Evolutionary conservation across 2,797 vertebrate genomes (phyloP).

Genomic region (Sebastolobus alascanus): DNA sequence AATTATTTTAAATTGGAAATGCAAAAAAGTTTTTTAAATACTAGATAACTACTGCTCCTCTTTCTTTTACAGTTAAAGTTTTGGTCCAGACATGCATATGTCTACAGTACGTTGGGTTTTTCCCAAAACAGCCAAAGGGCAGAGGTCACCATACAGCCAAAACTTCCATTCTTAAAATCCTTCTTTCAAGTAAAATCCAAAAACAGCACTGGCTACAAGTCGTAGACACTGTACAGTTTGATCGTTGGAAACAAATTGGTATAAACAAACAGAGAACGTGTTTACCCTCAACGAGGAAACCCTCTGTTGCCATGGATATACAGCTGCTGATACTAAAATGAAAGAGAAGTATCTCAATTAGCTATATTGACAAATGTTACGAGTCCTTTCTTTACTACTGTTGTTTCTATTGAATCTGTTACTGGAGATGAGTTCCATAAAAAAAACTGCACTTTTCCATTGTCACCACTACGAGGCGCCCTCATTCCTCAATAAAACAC

Average conservation of each 20-base stretch:
- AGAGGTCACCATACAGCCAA: background rate
- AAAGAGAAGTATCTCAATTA: background rate
- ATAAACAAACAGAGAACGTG: background rate
- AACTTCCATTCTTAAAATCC: background rate
- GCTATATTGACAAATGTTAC: background rate
- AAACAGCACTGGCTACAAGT: background rate
- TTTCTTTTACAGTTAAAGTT: background rate
- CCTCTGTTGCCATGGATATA: background rate
- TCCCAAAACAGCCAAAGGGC: background rate
- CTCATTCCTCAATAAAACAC: slow-evolving; percentile 3
- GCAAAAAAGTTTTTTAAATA: background rate
- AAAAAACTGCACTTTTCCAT: background rate
- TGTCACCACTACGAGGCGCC: slow-evolving; percentile 50
- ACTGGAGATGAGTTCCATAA: background rate
- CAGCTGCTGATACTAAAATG: background rate
- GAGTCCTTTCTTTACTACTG: background rate
- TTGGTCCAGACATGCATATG: background rate
- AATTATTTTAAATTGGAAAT: background rate
- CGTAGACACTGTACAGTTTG: background rate
- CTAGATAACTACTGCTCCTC: background rate
- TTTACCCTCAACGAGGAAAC: background rate
- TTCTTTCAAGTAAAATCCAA: background rate
- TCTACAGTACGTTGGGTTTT: background rate
- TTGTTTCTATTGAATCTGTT: no score
- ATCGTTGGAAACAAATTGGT: background rate